phyloP scores from a whole-genome alignment of 2,113 vertebrate species.

The Nycticebus coucang region DNA sequence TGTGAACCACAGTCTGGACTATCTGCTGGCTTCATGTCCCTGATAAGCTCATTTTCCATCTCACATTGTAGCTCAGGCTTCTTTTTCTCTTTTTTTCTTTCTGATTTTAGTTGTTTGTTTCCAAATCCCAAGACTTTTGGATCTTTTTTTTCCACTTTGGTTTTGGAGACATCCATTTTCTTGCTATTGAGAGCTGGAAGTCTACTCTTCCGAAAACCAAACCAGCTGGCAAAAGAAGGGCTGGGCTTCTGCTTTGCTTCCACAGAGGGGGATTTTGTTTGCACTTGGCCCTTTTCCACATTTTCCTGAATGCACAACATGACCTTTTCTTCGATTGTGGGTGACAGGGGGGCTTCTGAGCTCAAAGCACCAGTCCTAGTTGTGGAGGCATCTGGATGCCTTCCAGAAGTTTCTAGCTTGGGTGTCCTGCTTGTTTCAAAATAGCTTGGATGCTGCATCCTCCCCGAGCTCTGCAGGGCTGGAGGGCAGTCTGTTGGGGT shows the following conservation, averaged over 20 bases:
- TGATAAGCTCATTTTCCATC: constrained; percentile 82
- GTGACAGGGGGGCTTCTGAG: constrained; percentile 76
- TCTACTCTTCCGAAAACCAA: constrained; percentile 93
- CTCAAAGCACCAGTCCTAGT: not conserved
- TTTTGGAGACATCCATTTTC: constrained; percentile 88
- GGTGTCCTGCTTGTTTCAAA: constrained; percentile 79
- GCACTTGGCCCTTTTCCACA: constrained; percentile 91
- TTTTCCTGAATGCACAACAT: constrained; percentile 97
- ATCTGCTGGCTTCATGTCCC: constrained; percentile 75
- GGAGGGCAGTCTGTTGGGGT: constrained; percentile 71
- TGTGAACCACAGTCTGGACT: constrained; percentile 74
- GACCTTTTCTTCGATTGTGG: constrained; percentile 96
- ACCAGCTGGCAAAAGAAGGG: constrained; percentile 94
- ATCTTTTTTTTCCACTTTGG: constrained; percentile 92
- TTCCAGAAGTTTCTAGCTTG: constrained; percentile 84
- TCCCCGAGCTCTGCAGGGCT: constrained; percentile 74
- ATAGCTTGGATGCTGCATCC: constrained; percentile 67
- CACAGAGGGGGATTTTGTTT: constrained; percentile 84
- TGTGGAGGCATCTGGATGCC: constrained; percentile 59
- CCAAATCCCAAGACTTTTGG: constrained; percentile 89
- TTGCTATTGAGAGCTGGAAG: constrained; percentile 91
- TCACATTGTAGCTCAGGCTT: constrained; percentile 86
- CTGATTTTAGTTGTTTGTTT: constrained; percentile 88
- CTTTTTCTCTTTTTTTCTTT: constrained; percentile 93
- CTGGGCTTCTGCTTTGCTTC: constrained; percentile 89